Evolutionary conservation across 2,113 vertebrate genomes (phyloP).

Genomic region (Gulo gulo): DNA sequence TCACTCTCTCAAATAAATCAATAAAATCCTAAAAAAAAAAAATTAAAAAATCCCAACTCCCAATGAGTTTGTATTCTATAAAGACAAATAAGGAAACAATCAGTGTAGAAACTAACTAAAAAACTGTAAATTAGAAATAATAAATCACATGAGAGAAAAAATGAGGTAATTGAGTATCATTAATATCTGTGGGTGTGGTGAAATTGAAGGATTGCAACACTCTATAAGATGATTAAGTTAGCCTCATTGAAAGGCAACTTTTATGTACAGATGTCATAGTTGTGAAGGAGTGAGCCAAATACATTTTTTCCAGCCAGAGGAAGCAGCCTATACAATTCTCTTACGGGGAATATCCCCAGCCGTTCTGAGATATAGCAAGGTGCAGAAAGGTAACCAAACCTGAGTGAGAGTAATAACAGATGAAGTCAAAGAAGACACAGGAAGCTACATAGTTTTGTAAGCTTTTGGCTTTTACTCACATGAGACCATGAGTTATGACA

Average conservation of each 20-base stretch:
- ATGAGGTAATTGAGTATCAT: background rate
- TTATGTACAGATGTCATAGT: background rate
- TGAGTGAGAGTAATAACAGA: background rate
- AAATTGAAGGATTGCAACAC: background rate
- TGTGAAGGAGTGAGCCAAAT: background rate
- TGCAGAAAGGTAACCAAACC: background rate
- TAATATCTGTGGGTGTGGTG: background rate
- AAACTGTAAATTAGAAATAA: background rate
- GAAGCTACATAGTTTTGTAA: background rate
- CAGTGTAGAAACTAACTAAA: background rate
- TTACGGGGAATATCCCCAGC: background rate
- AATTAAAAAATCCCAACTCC: background rate
- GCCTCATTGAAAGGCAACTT: background rate
- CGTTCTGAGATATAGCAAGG: background rate
- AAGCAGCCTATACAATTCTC: background rate
- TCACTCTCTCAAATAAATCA: background rate
- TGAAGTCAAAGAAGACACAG: background rate
- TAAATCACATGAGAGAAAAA: background rate
- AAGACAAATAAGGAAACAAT: background rate
- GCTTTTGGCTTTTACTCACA: background rate
- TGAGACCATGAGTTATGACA: background rate
- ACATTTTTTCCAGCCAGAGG: background rate
- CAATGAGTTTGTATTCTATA: background rate
- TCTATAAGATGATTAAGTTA: background rate
- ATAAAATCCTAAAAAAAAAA: background rate